Conservation (phyloP, 2,113 vertebrate species). For the Takifugu bimaculatus region DNA sequence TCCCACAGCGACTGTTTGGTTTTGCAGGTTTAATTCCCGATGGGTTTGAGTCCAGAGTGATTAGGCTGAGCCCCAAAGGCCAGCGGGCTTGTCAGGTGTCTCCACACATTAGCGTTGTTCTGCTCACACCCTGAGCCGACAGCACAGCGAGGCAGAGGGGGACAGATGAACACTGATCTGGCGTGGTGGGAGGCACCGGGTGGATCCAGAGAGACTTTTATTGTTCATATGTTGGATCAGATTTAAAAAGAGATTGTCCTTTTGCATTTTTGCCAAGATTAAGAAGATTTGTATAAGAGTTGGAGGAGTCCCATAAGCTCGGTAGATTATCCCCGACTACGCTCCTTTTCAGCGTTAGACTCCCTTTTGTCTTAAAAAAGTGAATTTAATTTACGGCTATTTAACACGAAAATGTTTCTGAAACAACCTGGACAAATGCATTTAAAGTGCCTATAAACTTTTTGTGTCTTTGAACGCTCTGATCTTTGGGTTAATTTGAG, state of each 20-base stretch:
- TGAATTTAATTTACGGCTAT: neutral
- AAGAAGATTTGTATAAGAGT: neutral
- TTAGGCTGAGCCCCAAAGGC: conserved; percentile 68
- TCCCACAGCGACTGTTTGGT: conserved; percentile 74
- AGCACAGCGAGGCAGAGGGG: conserved; percentile 51
- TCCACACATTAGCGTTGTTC: conserved; percentile 64
- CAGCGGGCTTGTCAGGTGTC: conserved; percentile 70
- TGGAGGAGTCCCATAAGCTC: neutral
- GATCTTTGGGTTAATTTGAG: too few species aligned
- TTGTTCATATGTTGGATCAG: conserved; percentile 10
- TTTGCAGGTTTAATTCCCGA: conserved; percentile 68
- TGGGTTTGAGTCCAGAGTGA: conserved; percentile 67
- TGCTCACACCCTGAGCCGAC: conserved; percentile 64
- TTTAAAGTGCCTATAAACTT: too few species aligned
- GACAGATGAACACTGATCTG: conserved; percentile 25
- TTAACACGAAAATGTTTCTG: too few species aligned
- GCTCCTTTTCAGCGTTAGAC: too few species aligned
- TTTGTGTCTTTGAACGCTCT: too few species aligned
- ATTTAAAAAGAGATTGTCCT: conserved; percentile 2
- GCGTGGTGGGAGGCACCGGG: conserved; percentile 29
- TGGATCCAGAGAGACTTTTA: neutral
- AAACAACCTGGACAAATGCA: too few species aligned
- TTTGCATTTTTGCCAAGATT: neutral
- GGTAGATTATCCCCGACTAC: neutral
- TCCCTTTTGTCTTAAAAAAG: neutral